These are phyloP conservation scores for Stomatorhinus walkeri DNA, from an alignment of 2,797 vertebrate species.

Conservation along the genomic window DNA sequence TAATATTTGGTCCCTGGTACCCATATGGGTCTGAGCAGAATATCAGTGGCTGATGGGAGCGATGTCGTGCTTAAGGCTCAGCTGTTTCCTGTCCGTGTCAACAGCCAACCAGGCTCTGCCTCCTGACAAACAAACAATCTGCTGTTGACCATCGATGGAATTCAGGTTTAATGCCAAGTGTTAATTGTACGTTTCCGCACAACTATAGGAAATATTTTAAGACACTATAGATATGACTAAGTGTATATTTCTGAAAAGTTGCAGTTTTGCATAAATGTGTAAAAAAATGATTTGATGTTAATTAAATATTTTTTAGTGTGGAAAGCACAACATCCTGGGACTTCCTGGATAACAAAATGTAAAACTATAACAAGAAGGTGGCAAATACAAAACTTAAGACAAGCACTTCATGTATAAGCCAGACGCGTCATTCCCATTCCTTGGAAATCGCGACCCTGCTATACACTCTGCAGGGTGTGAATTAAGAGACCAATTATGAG, in stretches of 20 bases:
- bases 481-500: background rate
- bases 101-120: background rate
- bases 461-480: background rate
- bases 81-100: background rate
- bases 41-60: background rate
- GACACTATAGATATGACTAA: background rate
- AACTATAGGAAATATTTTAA: background rate
- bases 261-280: background rate
- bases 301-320: background rate
- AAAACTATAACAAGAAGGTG: background rate
- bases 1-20: slow-evolving; percentile 2
- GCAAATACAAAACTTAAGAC: background rate
- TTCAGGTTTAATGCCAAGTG: background rate
- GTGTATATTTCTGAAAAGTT: background rate
- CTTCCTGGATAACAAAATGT: background rate
- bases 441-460: background rate
- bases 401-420: background rate
- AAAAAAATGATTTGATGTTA: background rate
- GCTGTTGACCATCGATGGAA: background rate
- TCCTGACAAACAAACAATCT: background rate
- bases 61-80: background rate
- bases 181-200: background rate
- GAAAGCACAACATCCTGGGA: background rate
- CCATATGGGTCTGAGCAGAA: slow-evolving; percentile 12
- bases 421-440: background rate